Percentiles rank a stretch among this genome's conserved stretches.
These are phyloP conservation scores for Phoxinus phoxinus DNA, from an alignment of 2,113 vertebrate species.

Conservation along the genomic window DNA sequence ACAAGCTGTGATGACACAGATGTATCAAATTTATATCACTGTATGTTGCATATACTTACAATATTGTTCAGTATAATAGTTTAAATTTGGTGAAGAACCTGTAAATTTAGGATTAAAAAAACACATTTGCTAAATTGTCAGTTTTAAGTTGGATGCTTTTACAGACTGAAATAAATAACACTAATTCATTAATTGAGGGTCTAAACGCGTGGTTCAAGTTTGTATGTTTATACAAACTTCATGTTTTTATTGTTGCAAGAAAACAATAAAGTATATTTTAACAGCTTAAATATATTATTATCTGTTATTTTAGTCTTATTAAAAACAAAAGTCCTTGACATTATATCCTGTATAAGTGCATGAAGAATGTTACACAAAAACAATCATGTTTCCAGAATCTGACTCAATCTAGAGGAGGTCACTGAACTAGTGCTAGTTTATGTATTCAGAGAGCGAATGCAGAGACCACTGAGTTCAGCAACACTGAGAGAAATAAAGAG, in stretches of 20 bases:
- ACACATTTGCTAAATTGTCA: too few species aligned
- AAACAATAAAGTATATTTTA: too few species aligned
- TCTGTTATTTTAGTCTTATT: background rate
- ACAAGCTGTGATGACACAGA: background rate
- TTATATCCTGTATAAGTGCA: background rate
- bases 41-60: background rate
- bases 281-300: background rate
- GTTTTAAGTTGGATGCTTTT: too few species aligned
- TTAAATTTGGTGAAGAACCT: too few species aligned
- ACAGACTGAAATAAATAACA: too few species aligned
- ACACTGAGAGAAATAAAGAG: background rate
- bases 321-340: background rate
- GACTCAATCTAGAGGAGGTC: background rate
- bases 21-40: background rate
- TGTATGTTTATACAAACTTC: background rate
- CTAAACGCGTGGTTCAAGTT: background rate
- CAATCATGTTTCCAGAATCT: background rate
- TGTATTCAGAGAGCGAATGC: background rate
- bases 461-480: background rate
- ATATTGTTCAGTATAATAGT: too few species aligned
- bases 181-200: too few species aligned
- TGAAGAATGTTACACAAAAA: background rate
- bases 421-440: background rate
- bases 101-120: too few species aligned
- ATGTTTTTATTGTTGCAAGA: background rate